Percentiles rank a stretch among this genome's conserved stretches.
Evolutionary conservation across 2,797 vertebrate genomes (phyloP).

Genomic region (Mastacembelus armatus): DNA sequence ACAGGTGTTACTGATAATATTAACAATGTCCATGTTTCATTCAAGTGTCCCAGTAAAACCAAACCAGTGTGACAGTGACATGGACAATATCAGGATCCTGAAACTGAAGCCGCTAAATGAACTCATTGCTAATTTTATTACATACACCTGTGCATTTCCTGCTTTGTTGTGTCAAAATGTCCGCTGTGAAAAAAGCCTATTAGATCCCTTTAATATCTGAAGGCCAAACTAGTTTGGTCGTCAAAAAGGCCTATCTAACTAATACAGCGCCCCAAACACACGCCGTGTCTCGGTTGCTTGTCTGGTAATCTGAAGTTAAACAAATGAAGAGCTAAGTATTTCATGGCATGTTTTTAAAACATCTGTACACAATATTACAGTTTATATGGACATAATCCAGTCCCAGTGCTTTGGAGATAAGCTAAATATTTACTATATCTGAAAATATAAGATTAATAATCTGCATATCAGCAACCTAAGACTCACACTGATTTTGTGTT

Average conservation of each 20-base stretch:
- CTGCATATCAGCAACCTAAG: background rate
- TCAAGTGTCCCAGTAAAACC: background rate
- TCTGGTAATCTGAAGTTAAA: background rate
- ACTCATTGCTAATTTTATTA: background rate
- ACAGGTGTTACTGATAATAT: background rate
- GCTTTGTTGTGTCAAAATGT: background rate
- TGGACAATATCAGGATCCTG: background rate
- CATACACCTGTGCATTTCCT: background rate
- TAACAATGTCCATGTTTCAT: background rate
- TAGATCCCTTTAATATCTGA: background rate
- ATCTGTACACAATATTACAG: background rate
- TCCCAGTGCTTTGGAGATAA: background rate
- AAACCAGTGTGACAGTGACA: background rate
- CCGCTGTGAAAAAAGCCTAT: background rate
- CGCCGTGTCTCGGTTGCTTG: background rate
- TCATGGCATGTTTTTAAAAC: background rate
- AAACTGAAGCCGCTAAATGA: background rate
- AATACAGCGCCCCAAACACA: background rate
- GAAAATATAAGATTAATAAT: background rate
- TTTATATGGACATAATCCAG: background rate
- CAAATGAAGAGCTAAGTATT: background rate
- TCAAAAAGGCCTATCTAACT: background rate
- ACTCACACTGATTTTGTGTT: background rate
- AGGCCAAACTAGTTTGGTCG: background rate
- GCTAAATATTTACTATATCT: background rate